These are phyloP conservation scores for Characodon lateralis DNA, from an alignment of 2,797 vertebrate species.

Conservation along the genomic window DNA sequence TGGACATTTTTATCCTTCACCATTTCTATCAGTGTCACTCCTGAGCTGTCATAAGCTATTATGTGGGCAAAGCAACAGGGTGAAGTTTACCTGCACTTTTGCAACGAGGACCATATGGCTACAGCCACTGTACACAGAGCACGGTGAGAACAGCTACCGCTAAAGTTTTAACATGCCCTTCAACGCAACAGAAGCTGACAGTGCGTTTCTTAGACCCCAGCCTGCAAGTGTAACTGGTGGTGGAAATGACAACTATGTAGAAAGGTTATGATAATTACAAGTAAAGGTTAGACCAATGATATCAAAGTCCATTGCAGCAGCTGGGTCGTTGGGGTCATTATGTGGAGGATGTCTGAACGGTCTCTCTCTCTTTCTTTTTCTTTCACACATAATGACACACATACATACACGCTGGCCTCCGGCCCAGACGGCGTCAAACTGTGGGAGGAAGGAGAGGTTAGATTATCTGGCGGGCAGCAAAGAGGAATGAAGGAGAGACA, in stretches of 20 bases:
- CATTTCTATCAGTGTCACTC: background rate
- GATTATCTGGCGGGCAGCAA: slow-evolving; percentile 46
- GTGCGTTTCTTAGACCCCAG: slow-evolving; percentile 43
- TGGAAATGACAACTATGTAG: slow-evolving; percentile 67
- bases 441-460: slow-evolving; percentile 58
- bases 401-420: slow-evolving; percentile 39
- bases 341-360: slow-evolving; percentile 66
- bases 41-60: slow-evolving; percentile 8
- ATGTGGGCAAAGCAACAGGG: slow-evolving; percentile 1
- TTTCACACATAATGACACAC: slow-evolving; percentile 8
- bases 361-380: slow-evolving; percentile 15
- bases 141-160: slow-evolving; percentile 55
- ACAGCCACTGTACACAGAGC: slow-evolving; percentile 35
- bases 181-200: slow-evolving; percentile 57
- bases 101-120: slow-evolving; percentile 28
- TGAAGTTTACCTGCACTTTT: background rate
- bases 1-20: background rate
- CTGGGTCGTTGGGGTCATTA: slow-evolving; percentile 62
- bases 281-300: slow-evolving; percentile 73
- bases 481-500: slow-evolving; percentile 41
- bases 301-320: slow-evolving; percentile 65
- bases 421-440: slow-evolving; percentile 60
- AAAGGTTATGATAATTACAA: slow-evolving; percentile 72
- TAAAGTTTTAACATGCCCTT: slow-evolving; percentile 62
- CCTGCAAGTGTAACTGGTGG: slow-evolving; percentile 43